Percentiles rank a stretch among this genome's conserved stretches.
Evolutionary conservation across 2,888 invertebrate species (phyloP).

Genomic region (Drosophila phalerata): DNA sequence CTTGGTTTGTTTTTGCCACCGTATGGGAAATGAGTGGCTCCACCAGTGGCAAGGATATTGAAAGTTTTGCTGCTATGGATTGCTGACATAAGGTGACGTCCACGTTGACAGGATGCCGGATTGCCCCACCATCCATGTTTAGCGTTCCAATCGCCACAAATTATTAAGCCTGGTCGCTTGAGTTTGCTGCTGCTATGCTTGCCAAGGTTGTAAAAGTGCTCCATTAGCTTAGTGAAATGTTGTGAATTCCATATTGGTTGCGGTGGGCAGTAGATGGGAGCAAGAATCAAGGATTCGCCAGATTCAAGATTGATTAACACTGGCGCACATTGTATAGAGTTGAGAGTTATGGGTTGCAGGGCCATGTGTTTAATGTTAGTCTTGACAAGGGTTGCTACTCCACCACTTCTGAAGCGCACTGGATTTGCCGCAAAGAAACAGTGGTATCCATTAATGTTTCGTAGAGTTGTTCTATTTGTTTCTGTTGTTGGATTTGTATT

Average conservation of each 20-base stretch:
- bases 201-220: not conserved
- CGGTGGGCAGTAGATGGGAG: not conserved
- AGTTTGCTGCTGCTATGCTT: not conserved
- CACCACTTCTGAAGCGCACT: not conserved
- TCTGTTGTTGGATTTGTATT: not conserved
- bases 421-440: not conserved
- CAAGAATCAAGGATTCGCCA: not conserved
- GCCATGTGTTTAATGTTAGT: not conserved
- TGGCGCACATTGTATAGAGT: not conserved
- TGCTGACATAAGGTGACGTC: not conserved
- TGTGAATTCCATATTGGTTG: not conserved
- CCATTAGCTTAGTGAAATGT: not conserved
- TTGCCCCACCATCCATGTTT: conserved; percentile 4
- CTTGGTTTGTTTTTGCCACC: not conserved
- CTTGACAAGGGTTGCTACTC: not conserved
- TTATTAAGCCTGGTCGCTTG: not conserved
- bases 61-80: not conserved
- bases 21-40: not conserved
- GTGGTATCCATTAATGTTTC: not conserved
- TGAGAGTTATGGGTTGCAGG: not conserved
- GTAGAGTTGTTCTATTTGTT: not conserved
- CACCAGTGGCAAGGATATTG: conserved; percentile 1
- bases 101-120: not conserved
- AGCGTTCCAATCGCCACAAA: too few species aligned
- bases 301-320: not conserved